These are phyloP conservation scores for Aphidoletes aphidimyza DNA, from an alignment of 2,888 invertebrate species.

Conservation along the genomic window DNA sequence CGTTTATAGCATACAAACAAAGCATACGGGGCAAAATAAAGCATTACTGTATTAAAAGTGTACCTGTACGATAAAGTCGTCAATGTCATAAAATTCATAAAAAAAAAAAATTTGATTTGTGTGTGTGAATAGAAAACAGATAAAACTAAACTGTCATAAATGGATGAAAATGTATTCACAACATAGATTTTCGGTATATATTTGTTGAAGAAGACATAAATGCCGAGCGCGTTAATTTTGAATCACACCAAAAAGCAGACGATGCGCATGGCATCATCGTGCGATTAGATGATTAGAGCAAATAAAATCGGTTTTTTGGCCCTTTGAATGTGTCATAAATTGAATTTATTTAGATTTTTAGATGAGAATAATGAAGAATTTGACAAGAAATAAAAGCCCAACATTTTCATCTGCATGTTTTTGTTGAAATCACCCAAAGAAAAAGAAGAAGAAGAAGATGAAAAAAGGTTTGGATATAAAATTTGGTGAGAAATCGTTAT, in stretches of 20 bases:
- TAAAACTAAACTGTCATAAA: conserved; percentile 43
- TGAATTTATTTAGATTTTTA: neutral
- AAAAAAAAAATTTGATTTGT: no score
- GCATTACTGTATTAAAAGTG: no score
- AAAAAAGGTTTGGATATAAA: conserved; percentile 20
- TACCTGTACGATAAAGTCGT: conserved; percentile 25
- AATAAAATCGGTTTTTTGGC: conserved; percentile 34
- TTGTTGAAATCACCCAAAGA: neutral
- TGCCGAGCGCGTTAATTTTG: no score
- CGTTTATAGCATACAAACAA: neutral
- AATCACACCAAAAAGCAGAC: no score
- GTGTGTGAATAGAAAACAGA: conserved; percentile 2
- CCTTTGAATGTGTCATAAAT: conserved; percentile 41
- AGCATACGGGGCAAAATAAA: no score
- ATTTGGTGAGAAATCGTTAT: conserved; percentile 25
- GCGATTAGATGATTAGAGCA: neutral
- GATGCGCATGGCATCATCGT: neutral
- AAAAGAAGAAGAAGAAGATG: neutral
- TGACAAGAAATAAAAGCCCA: neutral
- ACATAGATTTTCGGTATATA: neutral
- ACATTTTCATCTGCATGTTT: neutral
- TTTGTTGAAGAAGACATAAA: neutral
- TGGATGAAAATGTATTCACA: conserved; percentile 5
- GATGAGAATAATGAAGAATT: neutral
- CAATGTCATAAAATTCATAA: conserved; percentile 46